Percentiles rank a stretch among this genome's conserved stretches.
Evolutionary conservation across 2,797 vertebrate species (phyloP).

Genomic region (Setipinna tenuifilis): DNA sequence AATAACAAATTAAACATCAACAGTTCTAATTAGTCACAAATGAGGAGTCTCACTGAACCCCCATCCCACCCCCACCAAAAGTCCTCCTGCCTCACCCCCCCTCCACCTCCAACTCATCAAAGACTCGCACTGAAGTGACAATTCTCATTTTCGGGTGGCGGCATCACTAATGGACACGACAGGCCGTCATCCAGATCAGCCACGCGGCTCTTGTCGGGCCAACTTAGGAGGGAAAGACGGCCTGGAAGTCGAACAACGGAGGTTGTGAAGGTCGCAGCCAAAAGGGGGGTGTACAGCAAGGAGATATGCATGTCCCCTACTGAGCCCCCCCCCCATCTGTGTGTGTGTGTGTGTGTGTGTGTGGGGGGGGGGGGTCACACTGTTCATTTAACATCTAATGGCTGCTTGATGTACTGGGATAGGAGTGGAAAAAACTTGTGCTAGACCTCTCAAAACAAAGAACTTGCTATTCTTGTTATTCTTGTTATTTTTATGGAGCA

Average conservation of each 20-base stretch:
- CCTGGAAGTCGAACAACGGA: not conserved
- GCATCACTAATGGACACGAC: slow-evolving; percentile 50
- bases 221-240: slow-evolving; percentile 31
- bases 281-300: not conserved
- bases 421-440: not conserved
- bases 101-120: slow-evolving; percentile 46
- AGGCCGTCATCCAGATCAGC: slow-evolving; percentile 35
- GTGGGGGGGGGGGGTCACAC: not conserved
- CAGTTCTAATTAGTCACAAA: slow-evolving; percentile 67
- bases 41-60: slow-evolving; percentile 47
- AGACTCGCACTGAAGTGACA: slow-evolving; percentile 53
- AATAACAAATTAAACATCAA: slow-evolving; percentile 68
- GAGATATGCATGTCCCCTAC: not conserved
- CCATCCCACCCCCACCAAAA: too few relatives aligned
- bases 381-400: not conserved
- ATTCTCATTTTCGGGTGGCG: slow-evolving; percentile 57
- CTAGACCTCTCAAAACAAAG: not conserved
- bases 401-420: not conserved
- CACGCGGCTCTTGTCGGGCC: slow-evolving; percentile 28
- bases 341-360: too few relatives aligned
- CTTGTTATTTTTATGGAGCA: not conserved
- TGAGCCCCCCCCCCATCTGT: not conserved
- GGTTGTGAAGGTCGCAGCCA: not conserved
- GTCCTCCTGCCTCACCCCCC: not conserved
- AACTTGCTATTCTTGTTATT: too few relatives aligned